Conservation (phyloP, 2,113 vertebrate genomes). For the Tetraodon nigroviridis region DNA sequence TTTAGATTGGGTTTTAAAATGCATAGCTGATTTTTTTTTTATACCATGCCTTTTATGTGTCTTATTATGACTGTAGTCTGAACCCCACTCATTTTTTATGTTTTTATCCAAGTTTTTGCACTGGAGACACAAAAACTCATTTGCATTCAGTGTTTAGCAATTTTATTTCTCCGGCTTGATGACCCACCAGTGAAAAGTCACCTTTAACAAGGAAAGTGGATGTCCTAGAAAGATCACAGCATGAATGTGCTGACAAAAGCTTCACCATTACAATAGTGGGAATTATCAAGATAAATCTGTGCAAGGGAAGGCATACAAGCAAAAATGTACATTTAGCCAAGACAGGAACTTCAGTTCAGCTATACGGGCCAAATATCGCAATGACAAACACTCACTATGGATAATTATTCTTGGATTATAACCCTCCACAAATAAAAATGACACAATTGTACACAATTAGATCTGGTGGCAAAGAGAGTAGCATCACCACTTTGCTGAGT, state of each 20-base stretch:
- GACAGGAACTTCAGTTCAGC: conserved; percentile 3
- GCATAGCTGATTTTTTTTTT: background rate
- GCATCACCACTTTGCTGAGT: conserved; percentile 21
- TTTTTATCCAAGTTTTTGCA: too few relatives aligned
- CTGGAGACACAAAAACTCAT: background rate
- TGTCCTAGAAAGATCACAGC: conserved; percentile 14
- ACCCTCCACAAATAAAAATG: background rate
- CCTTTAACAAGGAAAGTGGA: conserved; percentile 14
- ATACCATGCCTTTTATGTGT: too few relatives aligned
- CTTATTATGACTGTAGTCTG: too few relatives aligned
- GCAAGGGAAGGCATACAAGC: background rate
- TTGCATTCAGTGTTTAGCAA: conserved; percentile 18
- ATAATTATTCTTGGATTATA: conserved; percentile 26
- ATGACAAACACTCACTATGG: conserved; percentile 1
- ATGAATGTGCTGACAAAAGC: background rate
- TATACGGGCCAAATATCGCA: conserved; percentile 11
- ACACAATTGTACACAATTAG: conserved; percentile 26
- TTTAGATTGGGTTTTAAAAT: background rate
- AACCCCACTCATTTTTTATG: background rate
- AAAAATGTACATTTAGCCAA: conserved; percentile 8
- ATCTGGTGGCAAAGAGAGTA: conserved; percentile 2
- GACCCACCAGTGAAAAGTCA: conserved; percentile 24
- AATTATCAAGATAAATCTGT: conserved; percentile 5
- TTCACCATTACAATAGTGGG: background rate
- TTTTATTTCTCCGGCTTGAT: conserved; percentile 12